phyloP scores from a whole-genome alignment of 2,797 vertebrate species.

The Premnoplex brunnescens region DNA sequence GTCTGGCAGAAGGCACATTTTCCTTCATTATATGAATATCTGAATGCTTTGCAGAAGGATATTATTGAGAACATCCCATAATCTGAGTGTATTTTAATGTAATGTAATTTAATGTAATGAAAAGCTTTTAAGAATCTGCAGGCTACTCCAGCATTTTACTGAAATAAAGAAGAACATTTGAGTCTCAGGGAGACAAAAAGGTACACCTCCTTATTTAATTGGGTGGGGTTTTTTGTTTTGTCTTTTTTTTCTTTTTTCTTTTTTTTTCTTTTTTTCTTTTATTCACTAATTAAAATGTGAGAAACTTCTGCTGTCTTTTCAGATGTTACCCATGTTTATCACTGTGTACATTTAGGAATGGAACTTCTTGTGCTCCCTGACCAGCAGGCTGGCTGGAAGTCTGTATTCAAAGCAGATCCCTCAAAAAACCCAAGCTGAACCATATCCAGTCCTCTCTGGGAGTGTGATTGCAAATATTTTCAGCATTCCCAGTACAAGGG shows the following conservation, averaged over 20 bases:
- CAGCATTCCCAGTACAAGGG: background rate
- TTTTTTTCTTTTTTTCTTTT: background rate
- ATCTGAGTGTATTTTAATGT: background rate
- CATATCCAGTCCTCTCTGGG: background rate
- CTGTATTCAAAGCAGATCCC: background rate
- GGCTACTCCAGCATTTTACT: background rate
- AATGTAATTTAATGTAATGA: background rate
- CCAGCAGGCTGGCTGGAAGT: background rate
- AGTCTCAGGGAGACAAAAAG: background rate
- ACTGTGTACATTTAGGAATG: background rate
- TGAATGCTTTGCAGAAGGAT: background rate
- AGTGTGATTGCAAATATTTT: background rate
- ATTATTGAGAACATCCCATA: background rate
- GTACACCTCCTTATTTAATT: background rate
- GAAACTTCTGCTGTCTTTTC: background rate
- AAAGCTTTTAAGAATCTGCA: background rate
- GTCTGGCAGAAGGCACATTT: background rate
- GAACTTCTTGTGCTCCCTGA: accelerated
- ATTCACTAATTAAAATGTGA: background rate
- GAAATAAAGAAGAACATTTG: background rate
- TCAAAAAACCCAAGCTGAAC: background rate
- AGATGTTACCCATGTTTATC: background rate
- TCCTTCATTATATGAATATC: background rate
- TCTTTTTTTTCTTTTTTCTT: background rate
- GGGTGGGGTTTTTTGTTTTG: accelerated